A percentile compares a stretch with the other conserved stretches of the same genome.
Evolutionary conservation across 2,797 vertebrate species (phyloP).

Genomic region (Onychomys leucogaster): DNA sequence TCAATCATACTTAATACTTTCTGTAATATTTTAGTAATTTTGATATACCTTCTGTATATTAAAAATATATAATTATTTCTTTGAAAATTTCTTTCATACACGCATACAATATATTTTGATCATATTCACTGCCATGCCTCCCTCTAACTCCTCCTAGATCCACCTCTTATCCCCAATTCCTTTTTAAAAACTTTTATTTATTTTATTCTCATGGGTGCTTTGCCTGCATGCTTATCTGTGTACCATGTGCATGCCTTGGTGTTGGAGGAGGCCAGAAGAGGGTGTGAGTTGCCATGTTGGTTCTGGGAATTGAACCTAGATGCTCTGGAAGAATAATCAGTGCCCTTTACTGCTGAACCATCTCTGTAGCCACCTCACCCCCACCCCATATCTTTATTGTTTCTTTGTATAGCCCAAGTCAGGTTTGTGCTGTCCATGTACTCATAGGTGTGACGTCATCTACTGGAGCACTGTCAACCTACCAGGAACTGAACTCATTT

Average conservation of each 20-base stretch:
- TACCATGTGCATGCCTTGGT: too few species aligned
- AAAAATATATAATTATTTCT: not conserved
- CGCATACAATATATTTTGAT: not conserved
- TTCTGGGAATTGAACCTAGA: not conserved
- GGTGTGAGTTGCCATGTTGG: too few species aligned
- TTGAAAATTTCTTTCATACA: not conserved
- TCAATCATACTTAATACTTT: conserved; percentile 11
- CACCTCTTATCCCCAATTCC: not conserved
- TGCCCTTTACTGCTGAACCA: not conserved
- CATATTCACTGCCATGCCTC: not conserved
- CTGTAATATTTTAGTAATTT: not conserved
- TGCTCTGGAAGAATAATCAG: not conserved
- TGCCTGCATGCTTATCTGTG: not conserved
- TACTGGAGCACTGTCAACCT: not conserved
- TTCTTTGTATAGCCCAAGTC: not conserved
- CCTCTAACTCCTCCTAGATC: not conserved
- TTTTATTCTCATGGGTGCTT: not conserved
- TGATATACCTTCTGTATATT: not conserved
- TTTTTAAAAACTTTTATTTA: not conserved
- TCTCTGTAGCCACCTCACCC: not conserved
- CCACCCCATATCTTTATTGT: rapidly evolving
- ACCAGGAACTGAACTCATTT: too few species aligned
- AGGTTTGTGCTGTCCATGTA: not conserved
- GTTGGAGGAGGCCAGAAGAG: not conserved
- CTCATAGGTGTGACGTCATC: not conserved